Evolutionary conservation across 2,113 vertebrate genomes (phyloP), one percentile per base, ranked within the genome.

Genomic region (Rhinopomastus cyanomelas): DNA sequence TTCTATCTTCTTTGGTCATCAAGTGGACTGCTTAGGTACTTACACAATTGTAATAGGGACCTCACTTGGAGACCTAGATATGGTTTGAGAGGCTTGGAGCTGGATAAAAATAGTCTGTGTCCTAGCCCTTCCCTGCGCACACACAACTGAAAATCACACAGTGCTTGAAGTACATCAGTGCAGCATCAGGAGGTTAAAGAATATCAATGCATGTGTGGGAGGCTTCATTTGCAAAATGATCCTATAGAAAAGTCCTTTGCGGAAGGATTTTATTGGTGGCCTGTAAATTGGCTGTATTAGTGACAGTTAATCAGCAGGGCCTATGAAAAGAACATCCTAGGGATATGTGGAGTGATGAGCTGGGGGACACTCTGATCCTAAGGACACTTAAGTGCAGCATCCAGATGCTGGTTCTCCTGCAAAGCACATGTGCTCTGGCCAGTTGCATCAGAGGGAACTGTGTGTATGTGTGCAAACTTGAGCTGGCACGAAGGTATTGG

Each of bases 341-440:
- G 49, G 48, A 46, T 62, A 25, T 32, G 59, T 29, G 11, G 21
- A 30, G n/a, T 44, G 30, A 14, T 0, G 1, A 34, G 9, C 42
- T 23, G 44, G 30, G 46, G 64, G 32, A 32, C 4, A 1, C 18
- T 11, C n/a, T 19, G 62, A 69, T 42, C 19, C 44, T 20, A 1
- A 13, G 27, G 67, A 64, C 32, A 18, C n/a, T n/a, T 22, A 10
- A 12, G 11, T 1, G 2, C 15, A n/a, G 61, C 0, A 0, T 44
- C 19, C 6, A 2, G 49, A 79, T n/a, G 52, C 53, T 20, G 25
- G 4, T 9, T 7, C 0, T 2, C 9, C 56, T 51, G 23, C 26
- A 25, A 60, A 75, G 34, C 2, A 0, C 2, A 0, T 18, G 10
- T 48, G 27, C 34, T 76, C 75, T 66, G 42, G 29, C 59, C 30